Evolutionary conservation across 1,140 invertebrate genomes (phyloP), one percentile per base, ranked within the genome.

Genomic region (Sarcophaga peregrina): DNA sequence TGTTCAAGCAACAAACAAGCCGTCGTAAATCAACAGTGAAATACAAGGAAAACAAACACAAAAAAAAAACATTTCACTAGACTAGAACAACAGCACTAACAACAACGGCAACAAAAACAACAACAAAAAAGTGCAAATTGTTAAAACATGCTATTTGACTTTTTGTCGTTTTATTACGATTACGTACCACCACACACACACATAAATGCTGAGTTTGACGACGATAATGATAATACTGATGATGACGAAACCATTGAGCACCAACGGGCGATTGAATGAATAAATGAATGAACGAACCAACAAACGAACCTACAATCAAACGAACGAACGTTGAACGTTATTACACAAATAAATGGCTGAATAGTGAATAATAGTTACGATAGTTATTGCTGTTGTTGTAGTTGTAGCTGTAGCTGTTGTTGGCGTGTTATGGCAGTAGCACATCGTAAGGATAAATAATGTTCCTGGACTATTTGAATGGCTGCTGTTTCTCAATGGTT

Each of bases 71-170:
- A n/a, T n/a, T n/a, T n/a, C n/a, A n/a, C n/a, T n/a, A n/a, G n/a
- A n/a, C n/a, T 37, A 37, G 25, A 37, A 37, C 25, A 37, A 37
- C 25, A 37, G 25, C 25, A 37, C 1, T 1, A 37, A 37, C 25
- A 37, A 4, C 54, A 13, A 58, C 11, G 1, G 10, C 20, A 20
- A 68, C 20, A 68, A 68, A 20, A 68, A 68, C 10, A 58, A 58
- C 62, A 68, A 37, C 17, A 68, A n/a, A 7, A 68, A 68, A 68
- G 17, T 68, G 17, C 62, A 68, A 68, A 68, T 58, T 58, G 62
- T 25, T 68, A 68, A 68, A 68, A 68, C 62, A 68, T 68, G 62
- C 62, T 68, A n/a, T 68, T 68, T 68, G 62, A 68, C 62, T 68
- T 68, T n/a, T 68, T 25, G n/a, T 17, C 17, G 62, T 68, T 10